Evolutionary conservation across 2,113 vertebrate species (phyloP).

Genomic region (Chloropsis hardwickii): DNA sequence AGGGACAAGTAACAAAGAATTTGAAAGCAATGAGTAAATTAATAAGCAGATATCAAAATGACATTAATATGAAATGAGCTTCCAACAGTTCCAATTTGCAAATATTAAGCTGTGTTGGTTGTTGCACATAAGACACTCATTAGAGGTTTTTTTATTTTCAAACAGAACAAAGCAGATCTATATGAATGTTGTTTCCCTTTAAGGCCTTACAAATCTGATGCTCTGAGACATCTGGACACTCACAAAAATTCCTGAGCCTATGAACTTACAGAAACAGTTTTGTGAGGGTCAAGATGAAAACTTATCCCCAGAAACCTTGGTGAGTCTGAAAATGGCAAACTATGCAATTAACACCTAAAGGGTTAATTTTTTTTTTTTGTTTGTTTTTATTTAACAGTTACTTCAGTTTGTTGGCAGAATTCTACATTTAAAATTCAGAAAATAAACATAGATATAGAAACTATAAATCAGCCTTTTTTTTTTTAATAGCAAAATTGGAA

Average conservation of each 20-base stretch:
- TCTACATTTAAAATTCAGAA: not conserved
- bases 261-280: not conserved
- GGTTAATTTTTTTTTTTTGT: not conserved
- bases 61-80: not conserved
- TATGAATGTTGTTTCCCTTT: not conserved
- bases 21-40: not conserved
- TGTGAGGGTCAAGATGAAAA: not conserved
- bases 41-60: not conserved
- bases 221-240: not conserved
- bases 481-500: not conserved
- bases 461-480: not conserved
- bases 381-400: not conserved
- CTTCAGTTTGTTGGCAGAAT: not conserved
- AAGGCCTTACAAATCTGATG: not conserved
- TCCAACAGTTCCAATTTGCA: not conserved
- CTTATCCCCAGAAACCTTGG: not conserved
- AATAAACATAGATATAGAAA: not conserved
- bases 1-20: not conserved
- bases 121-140: not conserved
- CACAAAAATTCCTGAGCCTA: not conserved
- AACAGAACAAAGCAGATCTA: not conserved
- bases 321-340: not conserved
- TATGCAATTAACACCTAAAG: not conserved
- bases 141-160: not conserved
- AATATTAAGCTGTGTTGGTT: not conserved